Evolutionary conservation across 37 sponge, comb jelly and placozoan genomes (phyloP), one percentile per base, ranked within the genome.

Genomic region (Oopsacas minuta): DNA sequence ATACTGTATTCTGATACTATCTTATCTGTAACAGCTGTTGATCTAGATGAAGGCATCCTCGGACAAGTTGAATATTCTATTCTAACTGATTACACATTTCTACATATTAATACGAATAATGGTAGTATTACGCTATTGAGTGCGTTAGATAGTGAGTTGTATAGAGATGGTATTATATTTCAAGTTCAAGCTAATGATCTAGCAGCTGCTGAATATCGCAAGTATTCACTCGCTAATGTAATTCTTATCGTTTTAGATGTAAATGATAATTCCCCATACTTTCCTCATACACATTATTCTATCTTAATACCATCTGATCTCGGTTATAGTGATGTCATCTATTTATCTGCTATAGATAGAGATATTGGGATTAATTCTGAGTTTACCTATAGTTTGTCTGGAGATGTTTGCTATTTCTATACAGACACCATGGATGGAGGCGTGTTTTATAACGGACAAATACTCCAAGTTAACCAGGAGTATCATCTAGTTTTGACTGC

Each of bases 51-150:
- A 36, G 85, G 85, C 22, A 20, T 1, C 3, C 8, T 36, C 23
- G 85, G 85, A 84, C 81, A 53, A 81, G 52, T 84, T 36, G 23
- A 7, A 34, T 84, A 42, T 61, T 39, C 52, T 8, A 61, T 84
- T 84, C n/a, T 84, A 12, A 23, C n/a, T 5, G 3, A 12, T 23
- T 42, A 36, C 30, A n/a, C 5, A 34, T 10, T 46, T 32, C 10
- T 84, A 5, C 10, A 8, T 39, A 84, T 84, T 12, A 75, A 84
- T 32, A 23, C 85, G n/a, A 22, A 25, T 1, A 84, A 7, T 84
- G 85, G 85, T 52, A 28, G 10, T 52, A 25, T 84, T 23, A 36
- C 23, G 5, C 23, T 51, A n/a, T 15, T 51, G 1, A 61, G 35
- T 23, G 34, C 52, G 23, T 39, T 84, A 22, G 85, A 84, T 61